Conservation (phyloP, 1,140 invertebrate genomes). For the Lasioglossum baleicum region DNA sequence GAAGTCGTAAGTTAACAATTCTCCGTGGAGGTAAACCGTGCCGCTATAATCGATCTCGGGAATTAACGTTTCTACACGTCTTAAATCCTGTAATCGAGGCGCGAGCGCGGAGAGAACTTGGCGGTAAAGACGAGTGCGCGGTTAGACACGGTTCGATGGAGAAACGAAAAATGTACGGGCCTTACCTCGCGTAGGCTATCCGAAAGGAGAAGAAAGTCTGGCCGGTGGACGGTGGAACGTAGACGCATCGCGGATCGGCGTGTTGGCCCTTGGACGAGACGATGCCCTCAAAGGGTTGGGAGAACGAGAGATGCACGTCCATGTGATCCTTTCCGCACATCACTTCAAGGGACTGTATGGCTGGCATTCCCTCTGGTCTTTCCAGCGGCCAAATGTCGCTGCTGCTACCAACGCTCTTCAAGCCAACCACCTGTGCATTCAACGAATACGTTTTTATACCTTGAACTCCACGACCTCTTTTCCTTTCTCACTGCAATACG, state of each 20-base stretch:
- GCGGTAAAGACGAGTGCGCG: background rate
- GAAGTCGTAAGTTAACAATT: no score
- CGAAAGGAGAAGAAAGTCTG: conserved; percentile 94
- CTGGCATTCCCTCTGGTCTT: conserved; percentile 89
- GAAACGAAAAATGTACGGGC: background rate
- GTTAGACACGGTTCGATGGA: background rate
- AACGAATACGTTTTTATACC: no score
- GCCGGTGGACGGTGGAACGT: conserved; percentile 93
- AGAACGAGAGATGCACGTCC: conserved; percentile 95
- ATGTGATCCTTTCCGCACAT: conserved; percentile 96
- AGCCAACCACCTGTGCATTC: conserved; percentile 72
- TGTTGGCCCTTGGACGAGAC: conserved; percentile 95
- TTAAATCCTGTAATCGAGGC: conserved; percentile 1
- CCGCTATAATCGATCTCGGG: background rate
- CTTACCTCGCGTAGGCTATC: conserved; percentile 90
- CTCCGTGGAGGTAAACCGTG: no score
- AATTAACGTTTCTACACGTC: background rate
- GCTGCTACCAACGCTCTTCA: conserved; percentile 76
- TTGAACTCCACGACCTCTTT: no score
- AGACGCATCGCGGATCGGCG: conserved; percentile 91
- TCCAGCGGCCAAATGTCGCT: conserved; percentile 89
- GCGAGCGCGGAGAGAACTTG: background rate
- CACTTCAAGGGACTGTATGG: conserved; percentile 92
- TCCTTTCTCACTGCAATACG: no score
- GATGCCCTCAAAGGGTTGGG: conserved; percentile 94